Evolutionary conservation across 1,140 invertebrate species (phyloP), one percentile per base, ranked within the genome.

Genomic region (Orchestia grillus): DNA sequence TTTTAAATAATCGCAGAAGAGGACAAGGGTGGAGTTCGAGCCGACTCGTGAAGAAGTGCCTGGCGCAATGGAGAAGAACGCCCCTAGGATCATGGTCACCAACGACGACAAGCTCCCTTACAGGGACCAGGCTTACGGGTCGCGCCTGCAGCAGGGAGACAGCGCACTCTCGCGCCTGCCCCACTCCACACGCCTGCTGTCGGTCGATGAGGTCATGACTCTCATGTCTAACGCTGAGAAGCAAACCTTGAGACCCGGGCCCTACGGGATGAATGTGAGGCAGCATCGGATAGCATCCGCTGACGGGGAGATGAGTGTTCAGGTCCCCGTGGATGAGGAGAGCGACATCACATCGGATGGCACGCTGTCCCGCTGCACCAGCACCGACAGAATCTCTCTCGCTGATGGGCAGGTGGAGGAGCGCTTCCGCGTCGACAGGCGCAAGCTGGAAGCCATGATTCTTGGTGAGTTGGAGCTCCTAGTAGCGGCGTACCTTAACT

Each of bases 391-490:
- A 36, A 95, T 96, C 53, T 95, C 87, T 11, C 57, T 96, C 16
- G 62, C 53, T 6, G 96, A 95, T 41, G 96, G 96, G 0, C 57
- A 87, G 40, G 96, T 96, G 0, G 96, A 96, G 44, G 96, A 96
- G 43, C 91, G 91, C 40, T 96, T 96, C 94, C 45, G 96, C 6
- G 96, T 96, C 42, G 96, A 96, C 62, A 45, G 96, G 77, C 91
- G 92, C n/a, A 96, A 96, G 77, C 53, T 96, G 23, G 96, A 96
- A 88, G 90, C 96, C 6, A 96, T 96, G 96, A 95, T 96, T 41
- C 57, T 96, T 23, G 96, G 96, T 96, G 91, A 96, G 90, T 88
- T 96, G 40, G 15, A 77, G 28, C 28, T 77, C 62, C 62, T 53
- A 19, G 47, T 53, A 19, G 19, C 47, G 19, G 6, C 47, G 47